Conservation (phyloP, 2,113 vertebrate species). For the Rhynchopsitta pachyrhyncha region DNA sequence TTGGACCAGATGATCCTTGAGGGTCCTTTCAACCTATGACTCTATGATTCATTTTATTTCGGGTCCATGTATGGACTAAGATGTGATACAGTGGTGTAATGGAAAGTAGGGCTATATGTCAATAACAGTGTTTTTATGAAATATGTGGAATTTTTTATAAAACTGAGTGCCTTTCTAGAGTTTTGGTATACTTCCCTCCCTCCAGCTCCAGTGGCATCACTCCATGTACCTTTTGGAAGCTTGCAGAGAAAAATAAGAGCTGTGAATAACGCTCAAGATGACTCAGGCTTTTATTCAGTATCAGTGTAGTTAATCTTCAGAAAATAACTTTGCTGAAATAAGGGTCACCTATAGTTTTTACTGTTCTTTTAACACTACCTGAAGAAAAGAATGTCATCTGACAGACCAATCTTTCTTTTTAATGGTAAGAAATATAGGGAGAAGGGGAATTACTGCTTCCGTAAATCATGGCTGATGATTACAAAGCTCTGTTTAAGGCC, state of each 20-base stretch:
- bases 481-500: constrained; percentile 6
- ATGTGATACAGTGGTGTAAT: not conserved
- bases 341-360: not conserved
- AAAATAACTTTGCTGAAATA: not conserved
- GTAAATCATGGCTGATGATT: constrained; percentile 46
- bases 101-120: not conserved
- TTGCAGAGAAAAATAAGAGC: not conserved
- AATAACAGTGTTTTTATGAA: not conserved
- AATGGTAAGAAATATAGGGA: not conserved
- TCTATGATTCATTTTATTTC: not conserved
- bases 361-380: not conserved
- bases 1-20: not conserved
- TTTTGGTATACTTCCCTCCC: not conserved
- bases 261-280: not conserved
- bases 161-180: not conserved
- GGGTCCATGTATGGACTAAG: not conserved
- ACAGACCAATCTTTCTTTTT: constrained; percentile 17
- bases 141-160: not conserved
- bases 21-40: not conserved
- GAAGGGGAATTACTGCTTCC: constrained; percentile 10
- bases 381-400: not conserved
- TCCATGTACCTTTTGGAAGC: not conserved
- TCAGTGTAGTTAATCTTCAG: not conserved
- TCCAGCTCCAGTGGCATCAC: not conserved
- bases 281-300: not conserved